Percentiles rank a stretch among this genome's conserved stretches.
These are phyloP conservation scores for Axinella damicornis DNA, from an alignment of 37 sponge, comb jelly and placozoan genomes.

Conservation along the genomic window DNA sequence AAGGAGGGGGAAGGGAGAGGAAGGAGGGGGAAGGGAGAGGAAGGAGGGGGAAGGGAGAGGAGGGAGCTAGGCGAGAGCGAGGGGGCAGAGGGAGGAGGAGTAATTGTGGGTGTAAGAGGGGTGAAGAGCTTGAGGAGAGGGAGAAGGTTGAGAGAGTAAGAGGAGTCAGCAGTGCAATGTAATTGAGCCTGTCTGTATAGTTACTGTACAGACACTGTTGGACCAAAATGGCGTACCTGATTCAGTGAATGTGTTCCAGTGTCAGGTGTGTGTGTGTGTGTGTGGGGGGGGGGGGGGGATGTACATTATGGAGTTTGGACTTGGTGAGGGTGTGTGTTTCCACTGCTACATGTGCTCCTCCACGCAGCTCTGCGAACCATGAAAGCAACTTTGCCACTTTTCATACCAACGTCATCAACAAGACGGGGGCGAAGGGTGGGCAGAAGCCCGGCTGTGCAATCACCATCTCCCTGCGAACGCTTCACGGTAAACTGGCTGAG, in stretches of 20 bases:
- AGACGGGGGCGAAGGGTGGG: conserved; percentile 35
- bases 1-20: no score
- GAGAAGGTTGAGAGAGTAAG: no score
- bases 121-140: not conserved
- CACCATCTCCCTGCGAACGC: conserved; percentile 10
- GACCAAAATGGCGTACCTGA: not conserved
- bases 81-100: not conserved
- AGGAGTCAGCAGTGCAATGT: no score
- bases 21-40: no score
- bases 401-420: conserved; percentile 55
- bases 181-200: no score
- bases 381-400: conserved; percentile 60
- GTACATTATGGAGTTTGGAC: no score
- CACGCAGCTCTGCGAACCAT: conserved; percentile 50
- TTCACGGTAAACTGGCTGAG: conserved; percentile 29
- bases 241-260: no score
- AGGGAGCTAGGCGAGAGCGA: not conserved
- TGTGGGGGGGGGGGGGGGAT: no score
- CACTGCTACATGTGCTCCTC: not conserved
- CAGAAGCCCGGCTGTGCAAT: conserved; percentile 50
- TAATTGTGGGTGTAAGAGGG: not conserved
- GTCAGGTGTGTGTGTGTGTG: no score
- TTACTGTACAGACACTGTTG: not conserved
- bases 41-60: not conserved
- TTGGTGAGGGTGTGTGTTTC: not conserved